Percentiles rank a stretch among this genome's conserved stretches.
These are phyloP conservation scores for Neogobius melanostomus DNA, from an alignment of 2,113 vertebrate species.

Conservation along the genomic window DNA sequence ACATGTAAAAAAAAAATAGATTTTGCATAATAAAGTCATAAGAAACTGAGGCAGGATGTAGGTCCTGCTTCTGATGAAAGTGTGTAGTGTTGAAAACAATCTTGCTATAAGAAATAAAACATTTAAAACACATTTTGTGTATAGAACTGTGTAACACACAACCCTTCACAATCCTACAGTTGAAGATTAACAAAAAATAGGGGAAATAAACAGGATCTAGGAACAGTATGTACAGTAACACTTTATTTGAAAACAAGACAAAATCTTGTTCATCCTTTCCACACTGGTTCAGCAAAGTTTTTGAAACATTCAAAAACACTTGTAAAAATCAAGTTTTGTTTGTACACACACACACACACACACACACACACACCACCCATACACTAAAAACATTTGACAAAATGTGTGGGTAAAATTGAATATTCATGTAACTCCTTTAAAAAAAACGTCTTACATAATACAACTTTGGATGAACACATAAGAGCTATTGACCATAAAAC, in stretches of 20 bases:
- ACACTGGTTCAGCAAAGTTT: conserved; percentile 50
- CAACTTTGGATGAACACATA: conserved; percentile 3
- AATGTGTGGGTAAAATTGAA: conserved; percentile 12
- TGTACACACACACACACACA: conserved; percentile 8
- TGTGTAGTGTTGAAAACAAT: conserved; percentile 56
- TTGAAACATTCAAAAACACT: conserved; percentile 52
- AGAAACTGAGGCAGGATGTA: conserved; percentile 56
- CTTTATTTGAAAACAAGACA: conserved; percentile 71
- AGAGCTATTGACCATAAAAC: conserved; percentile 9
- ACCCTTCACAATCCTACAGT: neutral
- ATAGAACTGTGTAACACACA: neutral
- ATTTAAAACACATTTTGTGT: conserved; percentile 9
- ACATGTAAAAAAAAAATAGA: conserved; percentile 37
- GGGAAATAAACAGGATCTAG: neutral
- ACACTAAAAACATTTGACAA: conserved; percentile 15
- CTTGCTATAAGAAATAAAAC: conserved; percentile 55
- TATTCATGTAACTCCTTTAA: conserved; percentile 24
- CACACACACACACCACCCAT: too few relatives aligned
- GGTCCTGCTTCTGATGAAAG: conserved; percentile 64
- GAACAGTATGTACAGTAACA: conserved; percentile 13
- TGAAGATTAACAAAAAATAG: neutral
- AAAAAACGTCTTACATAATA: conserved; percentile 13
- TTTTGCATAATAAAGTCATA: conserved; percentile 50
- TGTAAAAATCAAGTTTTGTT: conserved; percentile 71
- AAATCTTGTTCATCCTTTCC: conserved; percentile 43